Base-by-base conservation (phyloP, 2,113 vertebrate species). In the Pogona vitticeps region DNA sequence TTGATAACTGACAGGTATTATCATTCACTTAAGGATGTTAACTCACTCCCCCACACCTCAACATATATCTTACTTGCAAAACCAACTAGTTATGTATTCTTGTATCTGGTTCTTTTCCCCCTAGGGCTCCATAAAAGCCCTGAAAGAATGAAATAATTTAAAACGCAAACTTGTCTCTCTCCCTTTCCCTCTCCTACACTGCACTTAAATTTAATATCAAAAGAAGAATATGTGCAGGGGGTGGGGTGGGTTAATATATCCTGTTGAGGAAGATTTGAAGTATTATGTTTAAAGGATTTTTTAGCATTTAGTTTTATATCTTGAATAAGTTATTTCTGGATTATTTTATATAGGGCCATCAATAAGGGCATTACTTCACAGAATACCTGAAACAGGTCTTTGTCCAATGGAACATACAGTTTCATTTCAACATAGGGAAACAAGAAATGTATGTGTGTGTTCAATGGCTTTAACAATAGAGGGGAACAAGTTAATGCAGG, bases 1-100 rank as follows among this genome's bases (percentile, higher is more conserved):
- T 89, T 72, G 71, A 86, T 77, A 46, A 75, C 80, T 87, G 77
- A 58, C 80, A 85, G 33, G 28, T n/a, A 15, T 73, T 91, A 76
- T 23, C 76, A 83, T 83, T 88, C 1, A 67, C 78, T 88, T 85
- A 82, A 72, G 86, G 31, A 56, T 56, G 42, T 38, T 71, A 31
- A 21, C 46, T 28, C 14, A 14, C 28, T 6, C 6, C 13, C 9
- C 8, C 5, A 2, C 52, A 23, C 65, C 28, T 31, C 65, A 68
- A 31, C 77, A 63, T 56, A 80, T 28, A 33, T 31, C 38, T 80
- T 10, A 65, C 33, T 90, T 89, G 80, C 81, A 67, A 93, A 90
- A 87, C 67, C 0, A 61, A 63, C 31, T 40, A 18, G 33, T 28
- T 90, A 88, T 28, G 38, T 78, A 84, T 80, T 42, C 36, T 17